Evolutionary conservation across 2,888 invertebrate species (phyloP).

Genomic region (Eulithis prunata): DNA sequence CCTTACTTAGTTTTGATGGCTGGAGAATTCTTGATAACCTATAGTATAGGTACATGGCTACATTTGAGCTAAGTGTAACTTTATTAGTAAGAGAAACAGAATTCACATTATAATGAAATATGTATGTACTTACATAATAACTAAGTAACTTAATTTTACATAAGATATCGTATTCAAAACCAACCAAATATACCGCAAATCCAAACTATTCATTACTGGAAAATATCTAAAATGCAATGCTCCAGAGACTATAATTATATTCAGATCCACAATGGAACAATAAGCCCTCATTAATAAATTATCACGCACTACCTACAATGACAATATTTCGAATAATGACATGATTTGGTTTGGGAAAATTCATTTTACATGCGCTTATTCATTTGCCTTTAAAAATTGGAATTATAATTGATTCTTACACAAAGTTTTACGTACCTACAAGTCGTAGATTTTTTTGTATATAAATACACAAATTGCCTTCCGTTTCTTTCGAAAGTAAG

Average conservation of each 20-base stretch:
- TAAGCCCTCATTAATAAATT: constrained; percentile 34
- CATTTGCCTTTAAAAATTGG: neutral
- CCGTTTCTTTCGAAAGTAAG: no score
- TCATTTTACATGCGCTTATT: constrained; percentile 9
- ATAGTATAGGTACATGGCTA: no score
- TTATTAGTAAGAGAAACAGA: no score
- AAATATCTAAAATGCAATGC: constrained; percentile 21
- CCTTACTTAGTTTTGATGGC: no score
- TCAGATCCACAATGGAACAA: constrained; percentile 20
- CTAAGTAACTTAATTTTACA: neutral
- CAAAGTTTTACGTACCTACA: no score
- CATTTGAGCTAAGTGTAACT: no score
- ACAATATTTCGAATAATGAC: constrained; percentile 13
- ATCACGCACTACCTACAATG: constrained; percentile 17
- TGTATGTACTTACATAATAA: no score
- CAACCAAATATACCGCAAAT: constrained; percentile 23
- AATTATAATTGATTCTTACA: neutral
- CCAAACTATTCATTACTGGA: constrained; percentile 18
- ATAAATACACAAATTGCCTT: no score
- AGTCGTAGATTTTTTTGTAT: no score
- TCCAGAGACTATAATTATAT: constrained; percentile 22
- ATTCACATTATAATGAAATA: no score
- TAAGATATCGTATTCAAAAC: constrained; percentile 5
- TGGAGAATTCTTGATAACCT: no score
- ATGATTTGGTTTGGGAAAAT: constrained; percentile 7